These are phyloP conservation scores for Leptestheria dahalacensis DNA, from an alignment of 1,140 invertebrate species.

Conservation along the genomic window DNA sequence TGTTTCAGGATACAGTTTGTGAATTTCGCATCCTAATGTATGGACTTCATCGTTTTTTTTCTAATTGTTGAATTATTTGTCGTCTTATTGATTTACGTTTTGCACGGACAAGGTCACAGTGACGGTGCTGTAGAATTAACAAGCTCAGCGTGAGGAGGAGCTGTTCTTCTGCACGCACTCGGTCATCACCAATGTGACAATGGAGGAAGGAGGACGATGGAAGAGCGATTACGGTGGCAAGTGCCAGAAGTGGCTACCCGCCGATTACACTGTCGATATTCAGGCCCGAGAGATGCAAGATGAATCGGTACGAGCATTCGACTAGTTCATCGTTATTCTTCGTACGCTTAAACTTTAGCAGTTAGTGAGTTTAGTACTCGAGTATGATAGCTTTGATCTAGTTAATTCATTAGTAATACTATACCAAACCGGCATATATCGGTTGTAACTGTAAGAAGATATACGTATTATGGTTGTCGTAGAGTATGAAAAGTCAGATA, in stretches of 20 bases:
- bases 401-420: no score
- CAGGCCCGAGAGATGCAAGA: slow-evolving; percentile 43
- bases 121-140: slow-evolving; percentile 70
- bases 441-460: no score
- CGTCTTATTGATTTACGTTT: neutral
- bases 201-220: slow-evolving; percentile 78
- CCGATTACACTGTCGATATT: slow-evolving; percentile 83
- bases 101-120: slow-evolving; percentile 46
- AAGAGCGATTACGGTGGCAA: slow-evolving; percentile 83
- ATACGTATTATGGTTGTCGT: no score
- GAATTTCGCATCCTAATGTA: no score
- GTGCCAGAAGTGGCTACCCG: slow-evolving; percentile 82
- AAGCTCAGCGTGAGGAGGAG: slow-evolving; percentile 72
- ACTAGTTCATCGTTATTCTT: no score
- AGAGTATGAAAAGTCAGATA: no score
- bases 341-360: no score
- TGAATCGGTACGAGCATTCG: slow-evolving; percentile 36
- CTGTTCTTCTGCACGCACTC: slow-evolving; percentile 85
- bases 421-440: no score
- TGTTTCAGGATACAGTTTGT: no score
- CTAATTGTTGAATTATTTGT: neutral
- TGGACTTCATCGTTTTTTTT: neutral
- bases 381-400: no score
- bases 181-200: slow-evolving; percentile 87
- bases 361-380: no score